Base-by-base conservation (phyloP, 2,113 vertebrate genomes). In the Cichladusa arquata region DNA sequence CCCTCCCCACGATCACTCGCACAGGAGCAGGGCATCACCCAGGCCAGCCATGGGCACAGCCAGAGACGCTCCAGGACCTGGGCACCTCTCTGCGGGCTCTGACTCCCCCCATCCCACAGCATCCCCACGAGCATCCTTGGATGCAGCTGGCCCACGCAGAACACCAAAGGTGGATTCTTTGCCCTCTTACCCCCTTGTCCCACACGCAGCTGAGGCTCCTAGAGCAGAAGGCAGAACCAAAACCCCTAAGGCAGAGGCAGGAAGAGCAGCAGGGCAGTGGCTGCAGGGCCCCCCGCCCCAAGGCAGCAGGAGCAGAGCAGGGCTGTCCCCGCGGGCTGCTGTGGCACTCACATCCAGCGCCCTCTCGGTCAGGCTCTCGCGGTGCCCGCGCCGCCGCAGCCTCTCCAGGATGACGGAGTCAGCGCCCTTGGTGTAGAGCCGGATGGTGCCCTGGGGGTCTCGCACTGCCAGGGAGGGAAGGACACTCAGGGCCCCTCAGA, bases 401-500 rank as follows among this genome's bases (percentile, higher is more conserved):
- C 98, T 97, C 86, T 98, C 97, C 65, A 99, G 96, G 91, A 99
- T 98, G 85, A 99, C 98, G 0, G 97, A 97, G 97, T 99, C 99
- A 0, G 99, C 99, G 10, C 99, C 99, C 91, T 99, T 99, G 93
- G 98, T 99, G 96, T 99, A 99, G 19, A 99, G 98, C 73, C 97
- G 98, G 93, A 99, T 97, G 28, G 61, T 95, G 48, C 99, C 99
- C 83, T 98, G 98, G 3, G 99, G 99, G 62, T 98, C 98, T 47
- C 98, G 97, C 81, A 99, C 99, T 99, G 97, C 13, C 62, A 38
- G 92, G 25, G 61, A 42, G 24, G 65, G 40, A 81, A 54, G 66
- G 72, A 86, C 53, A 81, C 12, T 93, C 7, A 86, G 65, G 40
- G 13, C 33, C 60, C 19, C 34, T 24, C 65, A 26, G 79, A 44